Base-by-base conservation (phyloP, 37 sponge, comb jelly and placozoan species). In the Hexactinellida sp. region DNA sequence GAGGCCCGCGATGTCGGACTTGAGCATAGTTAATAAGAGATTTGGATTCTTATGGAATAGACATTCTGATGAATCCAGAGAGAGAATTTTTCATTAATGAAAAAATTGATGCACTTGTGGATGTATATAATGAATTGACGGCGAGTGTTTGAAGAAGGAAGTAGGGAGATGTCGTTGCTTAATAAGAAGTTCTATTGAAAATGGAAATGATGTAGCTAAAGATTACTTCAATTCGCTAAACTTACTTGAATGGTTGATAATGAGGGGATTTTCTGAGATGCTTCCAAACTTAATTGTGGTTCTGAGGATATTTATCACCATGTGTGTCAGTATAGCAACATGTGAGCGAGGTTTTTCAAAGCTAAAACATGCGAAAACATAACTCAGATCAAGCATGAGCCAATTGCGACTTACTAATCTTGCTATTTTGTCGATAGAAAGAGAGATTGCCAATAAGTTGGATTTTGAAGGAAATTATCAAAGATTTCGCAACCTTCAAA, bases 261-360 rank as follows among this genome's bases (percentile, higher is more conserved):
- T n/a, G n/a, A n/a, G n/a, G 47, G n/a, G n/a, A n/a, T n/a, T n/a
- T n/a, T n/a, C n/a, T n/a, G n/a, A n/a, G n/a, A n/a, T n/a, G n/a
- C n/a, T n/a, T n/a, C n/a, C n/a, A n/a, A n/a, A n/a, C n/a, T n/a
- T 13, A 41, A 41, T 41, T 16, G 47, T 25, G 13, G 13, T 63
- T 63, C 21, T 63, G 13, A 7, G 76, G 13, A 63, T 63, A 63
- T 63, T 63, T 63, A 7, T 63, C 76, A 63, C 34, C 34, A 63
- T 63, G 76, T 63, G 76, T 63, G 76, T 63, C 76, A 63, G 76
- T 63, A 63, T 63, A 21, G 76, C 76, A 1, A 63, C 19, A 7
- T 63, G 76, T 63, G 76, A 63, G 13, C 3, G 76, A n/a, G 13
- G 76, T 63, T 63, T 63, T 63, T 63, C 76, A 21, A 63, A 63